These are phyloP conservation scores for Geophilus truncorum DNA, from an alignment of 2,888 invertebrate species.

Conservation along the genomic window DNA sequence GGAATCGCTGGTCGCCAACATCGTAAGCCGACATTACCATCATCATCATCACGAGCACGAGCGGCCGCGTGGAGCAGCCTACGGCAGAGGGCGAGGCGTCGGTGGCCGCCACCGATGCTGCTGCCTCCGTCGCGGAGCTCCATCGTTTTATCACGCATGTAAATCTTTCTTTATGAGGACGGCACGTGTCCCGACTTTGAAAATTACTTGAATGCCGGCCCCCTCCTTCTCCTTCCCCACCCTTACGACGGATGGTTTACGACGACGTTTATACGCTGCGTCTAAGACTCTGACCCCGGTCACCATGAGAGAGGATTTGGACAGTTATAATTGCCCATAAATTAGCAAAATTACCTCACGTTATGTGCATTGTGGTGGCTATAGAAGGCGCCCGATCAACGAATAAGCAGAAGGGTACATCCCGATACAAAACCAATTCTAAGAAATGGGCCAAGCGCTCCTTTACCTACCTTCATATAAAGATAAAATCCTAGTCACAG, in stretches of 20 bases:
- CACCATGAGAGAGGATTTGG: conserved; percentile 34
- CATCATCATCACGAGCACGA: background rate
- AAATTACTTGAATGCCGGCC: conserved; percentile 29
- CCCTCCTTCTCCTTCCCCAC: conserved; percentile 25
- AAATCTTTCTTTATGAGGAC: conserved; percentile 35
- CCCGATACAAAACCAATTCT: background rate
- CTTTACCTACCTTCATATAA: conserved; percentile 35
- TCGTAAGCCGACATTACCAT: conserved; percentile 1
- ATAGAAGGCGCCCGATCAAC: conserved; percentile 3
- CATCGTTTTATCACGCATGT: conserved; percentile 34
- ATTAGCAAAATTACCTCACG: conserved; percentile 35
- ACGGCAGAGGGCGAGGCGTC: background rate
- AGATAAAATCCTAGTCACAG: conserved; percentile 36
- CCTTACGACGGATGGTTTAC: conserved; percentile 31
- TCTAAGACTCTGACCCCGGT: conserved; percentile 36
- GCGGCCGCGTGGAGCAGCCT: background rate
- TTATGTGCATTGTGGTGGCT: conserved; percentile 33
- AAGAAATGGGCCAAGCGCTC: conserved; percentile 23
- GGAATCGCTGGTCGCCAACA: conserved; percentile 22
- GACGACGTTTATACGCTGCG: conserved; percentile 32
- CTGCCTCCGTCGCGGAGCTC: conserved; percentile 3
- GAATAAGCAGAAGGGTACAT: background rate
- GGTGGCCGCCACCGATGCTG: conserved; percentile 12
- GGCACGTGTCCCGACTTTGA: conserved; percentile 35
- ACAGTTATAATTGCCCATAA: conserved; percentile 36